Evolutionary conservation across 2,797 vertebrate genomes (phyloP).

Genomic region (Pterois miles): DNA sequence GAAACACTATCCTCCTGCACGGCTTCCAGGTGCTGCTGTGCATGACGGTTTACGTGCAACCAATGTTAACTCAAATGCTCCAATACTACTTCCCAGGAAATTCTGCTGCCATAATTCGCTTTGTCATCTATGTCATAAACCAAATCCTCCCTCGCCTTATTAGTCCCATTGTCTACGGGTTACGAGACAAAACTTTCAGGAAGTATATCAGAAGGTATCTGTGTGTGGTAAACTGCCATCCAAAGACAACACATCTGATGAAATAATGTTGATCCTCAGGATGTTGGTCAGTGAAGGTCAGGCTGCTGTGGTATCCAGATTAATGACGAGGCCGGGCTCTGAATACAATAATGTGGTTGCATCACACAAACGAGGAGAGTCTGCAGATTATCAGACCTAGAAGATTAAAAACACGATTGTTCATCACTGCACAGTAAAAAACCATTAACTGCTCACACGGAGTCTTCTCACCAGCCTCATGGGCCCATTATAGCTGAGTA

Average conservation of each 20-base stretch:
- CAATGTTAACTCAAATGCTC: not conserved
- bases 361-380: too few relatives aligned
- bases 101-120: not conserved
- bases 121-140: constrained; percentile 4
- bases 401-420: too few relatives aligned
- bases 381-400: too few relatives aligned
- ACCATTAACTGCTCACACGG: too few relatives aligned
- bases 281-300: not conserved
- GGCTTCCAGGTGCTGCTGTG: constrained; percentile 55
- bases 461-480: too few relatives aligned
- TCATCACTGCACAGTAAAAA: too few relatives aligned
- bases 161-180: constrained; percentile 50
- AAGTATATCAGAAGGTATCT: constrained; percentile 29
- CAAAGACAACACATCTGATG: not conserved
- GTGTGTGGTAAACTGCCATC: not conserved
- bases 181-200: constrained; percentile 49
- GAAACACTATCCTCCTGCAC: constrained; percentile 66
- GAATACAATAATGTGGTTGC: too few relatives aligned
- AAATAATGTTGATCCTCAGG: not conserved
- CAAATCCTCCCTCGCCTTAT: constrained; percentile 47
- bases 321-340: too few relatives aligned
- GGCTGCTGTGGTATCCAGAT: too few relatives aligned
- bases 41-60: constrained; percentile 32
- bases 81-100: not conserved
- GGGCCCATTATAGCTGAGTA: too few relatives aligned